Evolutionary conservation across 2,888 invertebrate genomes (phyloP).

Genomic region (Xestia sexstrigata): DNA sequence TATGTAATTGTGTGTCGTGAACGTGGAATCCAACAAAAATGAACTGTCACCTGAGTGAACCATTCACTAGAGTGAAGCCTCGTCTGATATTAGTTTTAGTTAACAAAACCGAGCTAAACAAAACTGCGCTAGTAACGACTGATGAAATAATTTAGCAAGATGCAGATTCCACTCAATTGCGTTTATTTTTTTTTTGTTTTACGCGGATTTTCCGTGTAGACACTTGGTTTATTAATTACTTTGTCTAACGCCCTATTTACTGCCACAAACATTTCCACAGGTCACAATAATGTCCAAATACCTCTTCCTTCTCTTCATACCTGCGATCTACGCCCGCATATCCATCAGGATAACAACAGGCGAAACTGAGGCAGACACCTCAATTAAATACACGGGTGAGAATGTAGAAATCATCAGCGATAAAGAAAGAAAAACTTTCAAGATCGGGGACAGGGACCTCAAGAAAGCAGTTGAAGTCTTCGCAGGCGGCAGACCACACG

Average conservation of each 20-base stretch:
- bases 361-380: background rate
- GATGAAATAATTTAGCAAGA: background rate
- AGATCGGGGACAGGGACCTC: constrained; percentile 63
- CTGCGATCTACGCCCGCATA: constrained; percentile 21
- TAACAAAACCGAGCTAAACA: background rate
- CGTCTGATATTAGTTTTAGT: background rate
- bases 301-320: constrained; percentile 14
- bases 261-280: constrained; percentile 5
- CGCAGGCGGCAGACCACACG: constrained; percentile 65
- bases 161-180: background rate
- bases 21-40: background rate
- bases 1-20: background rate
- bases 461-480: constrained; percentile 58
- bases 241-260: background rate
- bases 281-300: constrained; percentile 26
- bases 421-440: constrained; percentile 64
- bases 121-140: background rate
- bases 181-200: too few relatives aligned
- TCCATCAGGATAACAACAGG: constrained; percentile 12
- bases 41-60: background rate
- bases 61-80: background rate
- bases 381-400: constrained; percentile 43
- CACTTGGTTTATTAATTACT: background rate
- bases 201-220: background rate
- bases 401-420: constrained; percentile 66